These are phyloP conservation scores for Diabrotica virgifera DNA, from an alignment of 1,140 invertebrate genomes.

Conservation along the genomic window DNA sequence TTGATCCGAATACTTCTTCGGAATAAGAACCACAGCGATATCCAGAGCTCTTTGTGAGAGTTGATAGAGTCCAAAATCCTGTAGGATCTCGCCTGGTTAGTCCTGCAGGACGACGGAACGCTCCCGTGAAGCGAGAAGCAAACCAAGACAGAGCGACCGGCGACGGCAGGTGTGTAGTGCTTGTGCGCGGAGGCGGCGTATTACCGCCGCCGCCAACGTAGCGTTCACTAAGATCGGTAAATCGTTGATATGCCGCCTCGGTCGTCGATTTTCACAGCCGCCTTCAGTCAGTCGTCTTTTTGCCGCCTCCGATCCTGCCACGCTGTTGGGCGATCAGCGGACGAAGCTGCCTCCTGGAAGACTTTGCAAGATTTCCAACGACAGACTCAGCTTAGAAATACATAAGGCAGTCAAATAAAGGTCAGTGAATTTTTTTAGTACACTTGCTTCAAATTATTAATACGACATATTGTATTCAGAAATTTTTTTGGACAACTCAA, in stretches of 20 bases:
- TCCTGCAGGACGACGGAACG: slow-evolving; percentile 11
- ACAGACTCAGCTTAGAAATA: too few relatives aligned
- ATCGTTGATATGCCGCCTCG: slow-evolving; percentile 40
- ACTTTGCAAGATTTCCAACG: too few relatives aligned
- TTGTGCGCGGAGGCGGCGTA: slow-evolving; percentile 39
- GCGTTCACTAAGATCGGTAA: slow-evolving; percentile 40
- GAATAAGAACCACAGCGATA: background rate
- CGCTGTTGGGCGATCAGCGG: too few relatives aligned
- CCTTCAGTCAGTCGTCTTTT: slow-evolving; percentile 36
- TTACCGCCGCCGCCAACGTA: slow-evolving; percentile 15
- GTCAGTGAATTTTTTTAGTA: too few relatives aligned
- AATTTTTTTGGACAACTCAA: too few relatives aligned
- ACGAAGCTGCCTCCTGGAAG: too few relatives aligned
- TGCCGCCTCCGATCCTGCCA: slow-evolving; percentile 29
- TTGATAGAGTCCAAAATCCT: slow-evolving; percentile 23
- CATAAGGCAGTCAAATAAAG: too few relatives aligned
- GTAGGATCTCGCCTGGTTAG: slow-evolving; percentile 1
- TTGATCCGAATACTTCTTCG: background rate
- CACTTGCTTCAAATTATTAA: too few relatives aligned
- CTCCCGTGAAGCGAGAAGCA: slow-evolving; percentile 15
- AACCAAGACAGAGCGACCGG: slow-evolving; percentile 5
- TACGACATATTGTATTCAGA: too few relatives aligned
- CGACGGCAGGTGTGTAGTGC: slow-evolving; percentile 42
- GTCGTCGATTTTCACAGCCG: slow-evolving; percentile 14
- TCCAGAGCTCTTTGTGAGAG: background rate